A percentile compares a stretch with the other conserved stretches of the same genome.
Evolutionary conservation across 2,797 vertebrate species (phyloP).

Genomic region (Bradypodion ventrale): DNA sequence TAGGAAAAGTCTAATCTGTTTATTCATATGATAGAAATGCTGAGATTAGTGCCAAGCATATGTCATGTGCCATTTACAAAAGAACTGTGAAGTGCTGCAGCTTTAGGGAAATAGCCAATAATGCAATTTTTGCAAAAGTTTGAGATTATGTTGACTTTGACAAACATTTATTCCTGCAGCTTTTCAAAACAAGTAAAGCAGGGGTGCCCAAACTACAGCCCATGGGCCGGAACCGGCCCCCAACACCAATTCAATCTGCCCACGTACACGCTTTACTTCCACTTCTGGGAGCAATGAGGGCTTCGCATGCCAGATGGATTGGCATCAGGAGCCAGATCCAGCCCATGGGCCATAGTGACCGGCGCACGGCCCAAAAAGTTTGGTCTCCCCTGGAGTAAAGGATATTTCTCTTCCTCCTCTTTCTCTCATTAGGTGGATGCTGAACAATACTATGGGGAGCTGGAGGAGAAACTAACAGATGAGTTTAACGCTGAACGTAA

Average conservation of each 20-base stretch:
- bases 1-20: neutral
- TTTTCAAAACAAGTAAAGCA: neutral
- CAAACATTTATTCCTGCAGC: neutral
- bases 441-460: constrained; percentile 94
- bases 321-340: no score
- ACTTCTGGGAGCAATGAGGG: no score
- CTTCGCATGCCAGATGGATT: no score
- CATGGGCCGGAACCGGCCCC: no score
- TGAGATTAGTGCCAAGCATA: neutral
- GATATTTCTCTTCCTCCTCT: neutral
- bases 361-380: no score
- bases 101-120: neutral
- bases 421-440: constrained; percentile 87
- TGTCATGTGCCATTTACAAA: neutral
- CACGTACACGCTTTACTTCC: no score
- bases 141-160: neutral
- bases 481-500: constrained; percentile 96
- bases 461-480: constrained; percentile 95
- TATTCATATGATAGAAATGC: neutral
- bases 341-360: no score
- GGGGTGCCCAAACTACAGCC: no score
- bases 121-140: neutral
- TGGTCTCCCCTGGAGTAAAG: no score
- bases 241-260: no score
- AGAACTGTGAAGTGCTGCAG: neutral